Percentiles rank a stretch among this genome's conserved stretches.
Conservation (phyloP, 2,888 invertebrate species). For the Drosophila bunnanda region DNA sequence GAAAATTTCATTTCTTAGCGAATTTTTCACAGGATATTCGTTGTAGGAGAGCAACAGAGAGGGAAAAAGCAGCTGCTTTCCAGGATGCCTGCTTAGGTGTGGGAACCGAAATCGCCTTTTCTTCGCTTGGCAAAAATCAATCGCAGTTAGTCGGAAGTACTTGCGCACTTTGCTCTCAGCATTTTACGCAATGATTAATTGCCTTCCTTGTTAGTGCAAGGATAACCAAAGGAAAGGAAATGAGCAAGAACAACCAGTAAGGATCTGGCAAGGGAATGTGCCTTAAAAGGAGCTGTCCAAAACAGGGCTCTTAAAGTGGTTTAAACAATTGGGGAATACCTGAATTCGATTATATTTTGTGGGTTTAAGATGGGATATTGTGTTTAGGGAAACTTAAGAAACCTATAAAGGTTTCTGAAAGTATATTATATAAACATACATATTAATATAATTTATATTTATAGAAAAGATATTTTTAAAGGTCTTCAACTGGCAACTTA, state of each 20-base stretch:
- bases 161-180: constrained; percentile 35
- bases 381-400: too few species aligned
- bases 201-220: constrained; percentile 24
- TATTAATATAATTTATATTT: too few species aligned
- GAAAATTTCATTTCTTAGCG: constrained; percentile 67
- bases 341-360: background rate
- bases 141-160: constrained; percentile 68
- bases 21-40: constrained; percentile 67
- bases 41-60: constrained; percentile 17
- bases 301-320: background rate
- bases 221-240: constrained; percentile 19
- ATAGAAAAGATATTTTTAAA: too few species aligned
- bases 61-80: constrained; percentile 54
- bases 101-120: constrained; percentile 34
- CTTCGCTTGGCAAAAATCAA: constrained; percentile 65
- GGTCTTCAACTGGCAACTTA: too few species aligned
- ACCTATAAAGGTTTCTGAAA: too few species aligned
- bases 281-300: background rate
- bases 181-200: constrained; percentile 41
- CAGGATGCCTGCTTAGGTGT: constrained; percentile 44
- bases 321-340: too few species aligned
- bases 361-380: background rate
- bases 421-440: too few species aligned
- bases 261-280: background rate
- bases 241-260: background rate